Evolutionary conservation across 2,113 vertebrate genomes (phyloP).

Genomic region (Xyliphius kryptos): DNA sequence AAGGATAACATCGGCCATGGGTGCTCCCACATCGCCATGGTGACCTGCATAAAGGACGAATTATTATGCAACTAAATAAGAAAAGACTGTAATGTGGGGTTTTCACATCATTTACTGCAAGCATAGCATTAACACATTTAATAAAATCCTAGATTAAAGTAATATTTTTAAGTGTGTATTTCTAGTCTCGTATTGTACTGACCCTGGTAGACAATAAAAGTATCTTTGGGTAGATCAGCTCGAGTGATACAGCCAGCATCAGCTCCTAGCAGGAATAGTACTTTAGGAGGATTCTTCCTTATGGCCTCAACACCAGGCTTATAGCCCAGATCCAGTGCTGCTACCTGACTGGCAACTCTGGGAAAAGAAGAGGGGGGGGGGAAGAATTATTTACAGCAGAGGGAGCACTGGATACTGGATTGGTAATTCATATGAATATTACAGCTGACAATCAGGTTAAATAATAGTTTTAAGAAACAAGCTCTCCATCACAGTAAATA

Average conservation of each 20-base stretch:
- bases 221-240: constrained; percentile 84
- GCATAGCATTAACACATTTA: no score
- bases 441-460: no score
- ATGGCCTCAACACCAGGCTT: constrained; percentile 89
- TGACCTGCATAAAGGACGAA: constrained; percentile 69
- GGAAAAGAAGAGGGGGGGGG: no score
- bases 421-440: no score
- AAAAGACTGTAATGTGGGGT: no score
- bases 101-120: no score
- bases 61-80: not conserved
- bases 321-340: constrained; percentile 93
- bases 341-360: constrained; percentile 95
- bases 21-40: constrained; percentile 87
- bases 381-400: no score
- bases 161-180: no score
- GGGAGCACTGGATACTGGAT: no score
- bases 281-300: constrained; percentile 82
- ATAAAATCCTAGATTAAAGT: no score
- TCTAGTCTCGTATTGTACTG: not conserved
- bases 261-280: constrained; percentile 87
- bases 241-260: constrained; percentile 83
- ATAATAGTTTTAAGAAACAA: no score
- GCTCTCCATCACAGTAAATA: no score
- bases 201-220: constrained; percentile 95
- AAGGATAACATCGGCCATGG: constrained; percentile 87